Conservation (phyloP, 2,888 invertebrate genomes). For the Mythimna loreyi region DNA sequence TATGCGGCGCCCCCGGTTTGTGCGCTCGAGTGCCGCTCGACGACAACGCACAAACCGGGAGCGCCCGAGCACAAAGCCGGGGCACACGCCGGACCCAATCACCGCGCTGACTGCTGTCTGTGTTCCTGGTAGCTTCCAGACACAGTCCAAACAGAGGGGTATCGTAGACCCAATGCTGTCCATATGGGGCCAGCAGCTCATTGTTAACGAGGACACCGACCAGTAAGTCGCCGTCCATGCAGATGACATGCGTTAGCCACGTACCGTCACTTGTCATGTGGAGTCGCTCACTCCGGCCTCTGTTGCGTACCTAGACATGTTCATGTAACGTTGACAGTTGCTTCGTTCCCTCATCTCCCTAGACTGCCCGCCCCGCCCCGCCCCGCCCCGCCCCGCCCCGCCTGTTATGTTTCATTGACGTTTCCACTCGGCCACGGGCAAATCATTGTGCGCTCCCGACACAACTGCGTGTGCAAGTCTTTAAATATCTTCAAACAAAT, state of each 20-base stretch:
- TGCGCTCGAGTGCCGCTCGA: no score
- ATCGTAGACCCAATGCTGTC: constrained; percentile 99
- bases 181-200: constrained; percentile 99
- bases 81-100: constrained; percentile 61
- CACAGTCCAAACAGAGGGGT: constrained; percentile 98
- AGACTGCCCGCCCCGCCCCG: constrained; percentile 65
- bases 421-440: constrained; percentile 74
- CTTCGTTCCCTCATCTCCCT: constrained; percentile 68
- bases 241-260: constrained; percentile 79
- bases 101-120: constrained; percentile 81
- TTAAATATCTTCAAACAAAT: constrained; percentile 15
- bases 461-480: constrained; percentile 19
- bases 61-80: constrained; percentile 46
- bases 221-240: constrained; percentile 94
- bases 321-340: constrained; percentile 78
- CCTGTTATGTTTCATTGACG: constrained; percentile 72
- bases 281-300: constrained; percentile 83
- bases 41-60: constrained; percentile 14
- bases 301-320: constrained; percentile 81
- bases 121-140: constrained; percentile 94
- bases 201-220: constrained; percentile 99
- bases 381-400: constrained; percentile 62
- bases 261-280: constrained; percentile 78
- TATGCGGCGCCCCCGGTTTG: constrained; percentile 38
- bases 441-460: constrained; percentile 67